phyloP scores from a whole-genome alignment of 2,113 vertebrate species.

The Ailurus styani region DNA sequence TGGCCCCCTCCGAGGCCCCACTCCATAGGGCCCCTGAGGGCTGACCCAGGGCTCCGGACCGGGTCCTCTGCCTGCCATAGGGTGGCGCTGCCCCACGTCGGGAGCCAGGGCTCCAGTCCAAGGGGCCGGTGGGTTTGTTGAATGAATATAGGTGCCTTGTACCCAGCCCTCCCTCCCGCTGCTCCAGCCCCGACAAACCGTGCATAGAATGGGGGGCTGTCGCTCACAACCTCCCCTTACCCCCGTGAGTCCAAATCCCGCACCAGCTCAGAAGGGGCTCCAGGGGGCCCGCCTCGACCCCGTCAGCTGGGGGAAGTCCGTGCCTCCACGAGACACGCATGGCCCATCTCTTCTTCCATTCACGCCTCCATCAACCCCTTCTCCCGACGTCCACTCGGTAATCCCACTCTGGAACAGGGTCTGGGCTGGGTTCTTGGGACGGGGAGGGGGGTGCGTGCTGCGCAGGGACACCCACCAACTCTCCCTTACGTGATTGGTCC shows the following conservation, averaged over 20 bases:
- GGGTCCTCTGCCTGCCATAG: fast-evolving
- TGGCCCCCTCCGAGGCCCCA: fast-evolving
- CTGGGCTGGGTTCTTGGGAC: neutral
- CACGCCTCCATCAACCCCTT: neutral
- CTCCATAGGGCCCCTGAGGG: neutral
- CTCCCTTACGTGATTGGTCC: neutral
- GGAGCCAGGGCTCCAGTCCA: neutral
- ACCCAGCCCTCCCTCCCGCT: neutral
- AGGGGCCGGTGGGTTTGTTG: neutral
- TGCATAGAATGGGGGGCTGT: fast-evolving
- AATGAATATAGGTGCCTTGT: fast-evolving
- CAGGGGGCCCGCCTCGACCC: neutral
- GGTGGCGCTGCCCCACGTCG: neutral
- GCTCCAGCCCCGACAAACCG: neutral
- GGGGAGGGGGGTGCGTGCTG: fast-evolving
- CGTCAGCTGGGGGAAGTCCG: neutral
- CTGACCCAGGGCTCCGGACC: neutral
- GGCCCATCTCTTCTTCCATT: neutral
- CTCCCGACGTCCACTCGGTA: neutral
- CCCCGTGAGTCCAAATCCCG: no score
- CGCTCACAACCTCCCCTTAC: neutral
- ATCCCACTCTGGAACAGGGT: neutral
- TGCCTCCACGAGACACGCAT: neutral
- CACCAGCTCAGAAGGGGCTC: neutral
- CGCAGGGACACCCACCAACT: fast-evolving